A percentile compares a stretch with the other conserved stretches of the same genome.
Evolutionary conservation across 2,113 vertebrate genomes (phyloP).

Genomic region (Riparia riparia): DNA sequence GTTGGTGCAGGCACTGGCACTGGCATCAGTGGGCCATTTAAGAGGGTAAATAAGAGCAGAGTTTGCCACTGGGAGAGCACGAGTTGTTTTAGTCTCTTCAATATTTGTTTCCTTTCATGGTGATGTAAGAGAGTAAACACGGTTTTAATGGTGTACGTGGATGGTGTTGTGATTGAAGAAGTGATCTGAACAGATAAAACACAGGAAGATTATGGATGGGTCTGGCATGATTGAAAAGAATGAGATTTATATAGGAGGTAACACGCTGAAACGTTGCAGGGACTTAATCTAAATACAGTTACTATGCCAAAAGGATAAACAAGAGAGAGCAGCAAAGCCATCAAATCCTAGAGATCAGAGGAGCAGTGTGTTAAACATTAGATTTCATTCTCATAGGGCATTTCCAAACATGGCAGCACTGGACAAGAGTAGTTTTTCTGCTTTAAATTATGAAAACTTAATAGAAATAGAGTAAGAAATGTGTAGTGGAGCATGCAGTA

Average conservation of each 20-base stretch:
- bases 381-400: background rate
- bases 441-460: background rate
- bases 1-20: background rate
- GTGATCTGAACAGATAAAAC: background rate
- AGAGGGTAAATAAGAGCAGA: background rate
- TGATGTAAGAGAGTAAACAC: background rate
- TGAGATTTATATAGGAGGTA: background rate
- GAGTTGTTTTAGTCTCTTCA: background rate
- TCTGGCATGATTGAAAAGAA: background rate
- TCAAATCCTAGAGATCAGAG: background rate
- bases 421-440: background rate
- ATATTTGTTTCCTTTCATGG: background rate
- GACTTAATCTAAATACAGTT: background rate
- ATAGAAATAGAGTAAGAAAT: background rate
- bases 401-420: background rate
- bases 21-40: background rate
- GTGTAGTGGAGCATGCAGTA: background rate
- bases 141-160: background rate
- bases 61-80: background rate
- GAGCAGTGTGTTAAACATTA: background rate
- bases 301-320: background rate
- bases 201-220: background rate
- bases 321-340: background rate
- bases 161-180: background rate
- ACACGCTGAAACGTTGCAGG: background rate